Evolutionary conservation across 2,888 invertebrate species (phyloP).

Genomic region (Sarcophaga carnaria): DNA sequence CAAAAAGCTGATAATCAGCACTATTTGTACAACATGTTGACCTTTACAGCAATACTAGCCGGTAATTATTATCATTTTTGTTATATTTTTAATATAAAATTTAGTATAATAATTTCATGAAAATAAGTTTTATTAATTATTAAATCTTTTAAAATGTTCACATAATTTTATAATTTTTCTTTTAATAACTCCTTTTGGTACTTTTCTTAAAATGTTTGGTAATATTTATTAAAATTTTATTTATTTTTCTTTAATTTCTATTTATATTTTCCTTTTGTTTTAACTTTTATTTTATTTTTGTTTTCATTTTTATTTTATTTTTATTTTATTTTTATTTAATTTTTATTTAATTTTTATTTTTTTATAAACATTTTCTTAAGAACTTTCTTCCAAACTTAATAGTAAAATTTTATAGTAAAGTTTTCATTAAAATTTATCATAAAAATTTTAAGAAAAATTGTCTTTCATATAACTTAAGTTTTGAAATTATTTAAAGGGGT

Average conservation of each 20-base stretch:
- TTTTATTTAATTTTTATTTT: not conserved
- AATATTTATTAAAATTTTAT: not conserved
- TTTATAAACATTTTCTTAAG: too few relatives aligned
- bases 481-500: too few relatives aligned
- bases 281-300: too few relatives aligned
- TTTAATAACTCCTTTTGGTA: not conserved
- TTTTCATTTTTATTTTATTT: not conserved
- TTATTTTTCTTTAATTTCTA: not conserved
- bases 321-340: not conserved
- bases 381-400: too few relatives aligned
- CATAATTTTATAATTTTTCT: too few relatives aligned
- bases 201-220: not conserved
- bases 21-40: conserved; percentile 53
- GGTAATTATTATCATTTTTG: conserved; percentile 51
- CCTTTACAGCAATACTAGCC: conserved; percentile 46
- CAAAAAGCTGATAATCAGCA: not conserved
- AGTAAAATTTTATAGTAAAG: too few relatives aligned
- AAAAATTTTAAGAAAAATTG: too few relatives aligned
- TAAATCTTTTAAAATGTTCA: too few relatives aligned
- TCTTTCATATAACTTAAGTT: too few relatives aligned
- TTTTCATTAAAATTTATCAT: too few relatives aligned
- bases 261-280: not conserved
- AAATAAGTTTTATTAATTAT: not conserved
- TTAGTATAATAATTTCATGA: not conserved
- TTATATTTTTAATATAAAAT: not conserved